These are phyloP conservation scores for Mythimna impura DNA, from an alignment of 2,888 invertebrate species.

Conservation along the genomic window DNA sequence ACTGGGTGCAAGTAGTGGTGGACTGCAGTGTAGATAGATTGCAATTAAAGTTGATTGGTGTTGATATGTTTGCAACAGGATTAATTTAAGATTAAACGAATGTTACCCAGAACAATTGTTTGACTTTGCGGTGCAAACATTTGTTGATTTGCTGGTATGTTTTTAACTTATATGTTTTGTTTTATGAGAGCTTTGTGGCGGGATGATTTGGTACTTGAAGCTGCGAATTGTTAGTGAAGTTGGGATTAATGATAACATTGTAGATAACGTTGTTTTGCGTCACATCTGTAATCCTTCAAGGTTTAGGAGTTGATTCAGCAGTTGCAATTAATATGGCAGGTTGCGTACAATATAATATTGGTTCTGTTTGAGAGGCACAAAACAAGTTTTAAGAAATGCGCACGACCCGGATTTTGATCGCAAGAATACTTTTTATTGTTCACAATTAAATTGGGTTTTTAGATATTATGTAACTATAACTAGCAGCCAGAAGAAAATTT, in stretches of 20 bases:
- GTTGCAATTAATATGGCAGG: background rate
- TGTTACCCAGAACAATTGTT: conserved; percentile 38
- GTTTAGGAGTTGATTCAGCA: conserved; percentile 29
- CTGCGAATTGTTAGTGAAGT: conserved; percentile 18
- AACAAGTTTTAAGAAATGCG: too few species aligned
- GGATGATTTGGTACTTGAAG: conserved; percentile 52
- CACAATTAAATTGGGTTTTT: too few species aligned
- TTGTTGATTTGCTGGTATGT: conserved; percentile 51
- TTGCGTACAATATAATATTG: background rate
- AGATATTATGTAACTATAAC: too few species aligned
- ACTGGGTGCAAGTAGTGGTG: conserved; percentile 44
- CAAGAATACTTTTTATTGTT: too few species aligned
- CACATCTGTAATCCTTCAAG: conserved; percentile 34
- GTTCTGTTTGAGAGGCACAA: too few species aligned
- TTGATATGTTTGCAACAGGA: conserved; percentile 61
- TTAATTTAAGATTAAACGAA: conserved; percentile 63
- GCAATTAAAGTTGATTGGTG: conserved; percentile 76
- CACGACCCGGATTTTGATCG: too few species aligned
- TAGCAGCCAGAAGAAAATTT: too few species aligned
- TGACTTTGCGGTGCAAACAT: conserved; percentile 1
- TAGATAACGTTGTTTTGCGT: conserved; percentile 45
- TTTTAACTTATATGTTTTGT: conserved; percentile 30
- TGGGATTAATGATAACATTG: conserved; percentile 38
- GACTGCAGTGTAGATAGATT: conserved; percentile 44
- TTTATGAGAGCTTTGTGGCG: conserved; percentile 28